Conservation (phyloP, 2,113 vertebrate species). For the Porphyrio hochstetteri region DNA sequence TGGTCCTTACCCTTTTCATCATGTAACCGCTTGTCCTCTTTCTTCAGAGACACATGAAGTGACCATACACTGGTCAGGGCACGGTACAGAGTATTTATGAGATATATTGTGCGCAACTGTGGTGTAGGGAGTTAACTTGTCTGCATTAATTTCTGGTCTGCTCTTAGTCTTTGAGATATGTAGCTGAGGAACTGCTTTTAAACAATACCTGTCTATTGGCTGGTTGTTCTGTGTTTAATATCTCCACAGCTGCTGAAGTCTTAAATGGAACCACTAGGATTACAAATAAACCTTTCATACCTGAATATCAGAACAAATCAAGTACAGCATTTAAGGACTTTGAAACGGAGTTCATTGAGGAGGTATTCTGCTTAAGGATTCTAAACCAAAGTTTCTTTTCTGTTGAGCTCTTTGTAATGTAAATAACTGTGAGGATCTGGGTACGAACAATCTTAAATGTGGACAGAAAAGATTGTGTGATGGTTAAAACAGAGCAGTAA, state of each 20-base stretch:
- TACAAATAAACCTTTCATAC: neutral
- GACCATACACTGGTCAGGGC: neutral
- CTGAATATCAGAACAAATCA: slow-evolving; percentile 9
- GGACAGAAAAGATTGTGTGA: neutral
- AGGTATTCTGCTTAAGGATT: slow-evolving; percentile 12
- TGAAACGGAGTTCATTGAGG: neutral
- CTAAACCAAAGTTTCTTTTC: neutral
- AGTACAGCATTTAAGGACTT: slow-evolving; percentile 2
- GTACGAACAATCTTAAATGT: neutral
- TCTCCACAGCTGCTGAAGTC: slow-evolving; percentile 17
- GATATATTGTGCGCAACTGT: neutral
- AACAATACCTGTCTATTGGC: neutral
- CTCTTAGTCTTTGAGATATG: neutral
- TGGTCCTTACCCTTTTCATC: neutral
- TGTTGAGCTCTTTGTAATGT: neutral
- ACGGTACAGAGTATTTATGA: neutral
- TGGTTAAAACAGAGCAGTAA: neutral
- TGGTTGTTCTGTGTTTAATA: neutral
- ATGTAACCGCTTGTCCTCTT: neutral
- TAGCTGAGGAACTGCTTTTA: neutral
- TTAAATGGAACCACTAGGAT: slow-evolving; percentile 4
- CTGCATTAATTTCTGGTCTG: neutral
- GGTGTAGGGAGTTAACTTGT: neutral
- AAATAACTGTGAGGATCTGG: neutral
- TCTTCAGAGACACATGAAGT: neutral